These are phyloP conservation scores for Octonoba sinensis DNA, from an alignment of 2,888 invertebrate species.

Conservation along the genomic window DNA sequence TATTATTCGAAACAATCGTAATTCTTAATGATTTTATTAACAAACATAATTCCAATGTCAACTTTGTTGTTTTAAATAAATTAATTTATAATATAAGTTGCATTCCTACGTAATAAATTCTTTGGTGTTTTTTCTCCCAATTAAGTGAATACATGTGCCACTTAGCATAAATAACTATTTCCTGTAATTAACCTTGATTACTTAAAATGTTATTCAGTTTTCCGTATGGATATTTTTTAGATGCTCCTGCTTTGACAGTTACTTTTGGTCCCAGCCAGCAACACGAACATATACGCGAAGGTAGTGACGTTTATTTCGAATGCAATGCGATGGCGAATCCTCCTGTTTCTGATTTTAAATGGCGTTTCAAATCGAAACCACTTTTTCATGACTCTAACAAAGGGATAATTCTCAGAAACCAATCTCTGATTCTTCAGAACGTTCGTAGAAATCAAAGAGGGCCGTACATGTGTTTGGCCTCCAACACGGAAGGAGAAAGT, in stretches of 20 bases:
- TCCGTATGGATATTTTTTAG: no score
- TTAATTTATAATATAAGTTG: no score
- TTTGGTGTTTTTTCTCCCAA: no score
- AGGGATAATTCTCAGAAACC: conserved; percentile 66
- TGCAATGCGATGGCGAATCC: conserved; percentile 92
- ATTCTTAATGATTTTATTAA: no score
- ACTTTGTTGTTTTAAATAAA: no score
- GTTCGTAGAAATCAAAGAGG: conserved; percentile 67
- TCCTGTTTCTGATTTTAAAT: conserved; percentile 84
- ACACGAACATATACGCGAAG: conserved; percentile 89
- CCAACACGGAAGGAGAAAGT: conserved; percentile 67
- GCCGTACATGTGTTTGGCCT: conserved; percentile 67
- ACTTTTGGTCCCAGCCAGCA: conserved; percentile 86
- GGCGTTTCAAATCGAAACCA: conserved; percentile 73
- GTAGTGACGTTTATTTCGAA: conserved; percentile 92
- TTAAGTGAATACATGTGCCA: no score
- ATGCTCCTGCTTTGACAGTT: conserved; percentile 86
- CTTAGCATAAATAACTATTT: no score
- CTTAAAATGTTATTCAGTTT: no score
- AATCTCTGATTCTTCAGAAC: conserved; percentile 66
- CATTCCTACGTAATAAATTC: no score
- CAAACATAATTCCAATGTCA: no score
- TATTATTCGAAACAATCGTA: no score
- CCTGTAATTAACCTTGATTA: no score
- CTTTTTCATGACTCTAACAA: conserved; percentile 61